Conservation (phyloP, 2,888 invertebrate genomes). For the Drosophila limbata region DNA sequence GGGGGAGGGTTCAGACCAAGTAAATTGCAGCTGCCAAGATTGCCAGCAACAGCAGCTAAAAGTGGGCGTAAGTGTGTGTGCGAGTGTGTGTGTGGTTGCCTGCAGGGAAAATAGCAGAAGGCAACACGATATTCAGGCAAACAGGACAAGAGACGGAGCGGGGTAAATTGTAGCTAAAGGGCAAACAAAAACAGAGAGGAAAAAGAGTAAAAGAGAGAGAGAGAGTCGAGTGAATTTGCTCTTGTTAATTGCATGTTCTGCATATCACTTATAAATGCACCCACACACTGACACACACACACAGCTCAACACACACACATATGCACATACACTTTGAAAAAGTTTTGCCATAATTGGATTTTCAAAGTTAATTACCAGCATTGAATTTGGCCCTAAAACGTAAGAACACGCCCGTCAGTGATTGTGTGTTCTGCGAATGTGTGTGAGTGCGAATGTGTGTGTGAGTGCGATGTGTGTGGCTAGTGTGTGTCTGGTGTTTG, state of each 20-base stretch:
- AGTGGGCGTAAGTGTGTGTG: constrained; percentile 33
- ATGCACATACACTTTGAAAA: constrained; percentile 66
- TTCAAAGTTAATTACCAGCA: constrained; percentile 83
- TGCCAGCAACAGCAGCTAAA: constrained; percentile 42
- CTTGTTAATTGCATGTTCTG: constrained; percentile 83
- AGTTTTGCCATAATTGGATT: constrained; percentile 83
- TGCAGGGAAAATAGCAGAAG: constrained; percentile 44
- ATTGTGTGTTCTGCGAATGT: constrained; percentile 2
- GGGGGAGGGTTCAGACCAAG: constrained; percentile 22
- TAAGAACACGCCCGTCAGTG: constrained; percentile 58
- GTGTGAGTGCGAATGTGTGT: neutral
- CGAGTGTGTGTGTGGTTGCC: constrained; percentile 34
- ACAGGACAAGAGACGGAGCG: constrained; percentile 2
- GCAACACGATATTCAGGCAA: constrained; percentile 44
- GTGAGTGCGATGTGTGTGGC: neutral
- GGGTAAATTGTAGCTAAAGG: constrained; percentile 17
- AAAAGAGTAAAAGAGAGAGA: neutral
- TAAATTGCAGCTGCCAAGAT: constrained; percentile 60
- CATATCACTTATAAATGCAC: constrained; percentile 82
- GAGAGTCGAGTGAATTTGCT: constrained; percentile 71
- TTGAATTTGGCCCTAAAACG: constrained; percentile 78
- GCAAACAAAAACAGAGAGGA: constrained; percentile 18
- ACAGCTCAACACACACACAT: constrained; percentile 12
- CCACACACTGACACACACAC: constrained; percentile 37
- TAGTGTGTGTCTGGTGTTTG: constrained; percentile 29